Evolutionary conservation across 1,140 invertebrate species (phyloP).

Genomic region (Berghia stephanieae): DNA sequence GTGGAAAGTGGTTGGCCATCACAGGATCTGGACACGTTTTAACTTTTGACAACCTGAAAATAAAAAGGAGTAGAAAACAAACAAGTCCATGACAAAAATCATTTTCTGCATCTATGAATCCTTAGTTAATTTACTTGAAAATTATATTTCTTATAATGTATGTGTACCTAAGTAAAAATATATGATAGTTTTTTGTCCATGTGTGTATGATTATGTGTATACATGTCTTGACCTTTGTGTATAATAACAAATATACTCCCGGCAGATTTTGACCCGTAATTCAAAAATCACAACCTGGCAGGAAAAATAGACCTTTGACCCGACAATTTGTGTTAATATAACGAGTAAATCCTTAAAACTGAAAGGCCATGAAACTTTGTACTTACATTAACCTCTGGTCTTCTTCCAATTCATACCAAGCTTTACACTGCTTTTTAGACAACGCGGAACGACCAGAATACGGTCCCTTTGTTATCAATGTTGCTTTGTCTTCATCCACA

Average conservation of each 20-base stretch:
- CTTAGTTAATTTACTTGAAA: too few relatives aligned
- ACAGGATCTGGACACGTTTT: constrained; percentile 74
- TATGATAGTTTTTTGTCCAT: background rate
- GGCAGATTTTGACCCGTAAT: too few relatives aligned
- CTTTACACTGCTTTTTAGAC: constrained; percentile 37
- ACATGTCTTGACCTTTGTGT: background rate
- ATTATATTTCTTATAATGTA: background rate
- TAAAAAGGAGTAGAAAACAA: too few relatives aligned
- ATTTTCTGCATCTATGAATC: background rate
- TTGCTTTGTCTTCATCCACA: background rate
- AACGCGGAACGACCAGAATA: constrained; percentile 42
- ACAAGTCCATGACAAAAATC: background rate
- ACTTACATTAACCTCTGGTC: constrained; percentile 52
- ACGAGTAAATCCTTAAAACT: too few relatives aligned
- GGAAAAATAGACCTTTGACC: too few relatives aligned
- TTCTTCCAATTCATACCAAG: constrained; percentile 54
- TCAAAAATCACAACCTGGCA: too few relatives aligned
- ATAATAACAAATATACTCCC: background rate
- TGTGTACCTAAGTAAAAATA: background rate
- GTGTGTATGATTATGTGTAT: too few relatives aligned
- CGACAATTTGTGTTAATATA: too few relatives aligned
- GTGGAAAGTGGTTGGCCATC: constrained; percentile 75
- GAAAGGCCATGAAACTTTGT: too few relatives aligned
- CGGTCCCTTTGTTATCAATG: background rate
- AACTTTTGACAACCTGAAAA: constrained; percentile 53